A percentile compares a stretch with the other conserved stretches of the same genome.
Conservation (phyloP, 2,797 vertebrate genomes). For the Poecile montanus region DNA sequence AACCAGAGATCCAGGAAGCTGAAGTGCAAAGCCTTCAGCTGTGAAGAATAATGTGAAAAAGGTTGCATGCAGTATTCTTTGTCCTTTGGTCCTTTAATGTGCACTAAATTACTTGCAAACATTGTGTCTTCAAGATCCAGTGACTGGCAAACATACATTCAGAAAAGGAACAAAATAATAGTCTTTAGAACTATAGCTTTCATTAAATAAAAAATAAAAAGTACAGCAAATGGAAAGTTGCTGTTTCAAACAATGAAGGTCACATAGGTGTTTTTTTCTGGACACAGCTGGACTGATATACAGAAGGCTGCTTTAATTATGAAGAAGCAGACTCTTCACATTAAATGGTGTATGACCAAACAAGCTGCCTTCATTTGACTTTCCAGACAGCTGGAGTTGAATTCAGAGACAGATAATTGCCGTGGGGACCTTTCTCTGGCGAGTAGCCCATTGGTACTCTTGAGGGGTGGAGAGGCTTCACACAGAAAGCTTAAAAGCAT, state of each 20-base stretch:
- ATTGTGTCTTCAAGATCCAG: background rate
- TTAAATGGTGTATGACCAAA: conserved; percentile 79
- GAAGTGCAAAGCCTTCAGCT: background rate
- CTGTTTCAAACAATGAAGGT: conserved; percentile 4
- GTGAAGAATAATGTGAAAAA: background rate
- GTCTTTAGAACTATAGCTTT: background rate
- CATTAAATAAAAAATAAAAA: background rate
- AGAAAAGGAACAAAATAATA: conserved; percentile 15
- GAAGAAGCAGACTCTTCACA: conserved; percentile 74
- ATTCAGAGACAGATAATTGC: conserved; percentile 79
- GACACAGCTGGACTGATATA: conserved; percentile 19
- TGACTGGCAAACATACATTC: background rate
- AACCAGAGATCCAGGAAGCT: background rate
- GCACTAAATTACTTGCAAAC: background rate
- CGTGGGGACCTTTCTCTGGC: conserved; percentile 73
- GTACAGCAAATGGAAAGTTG: background rate
- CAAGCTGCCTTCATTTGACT: conserved; percentile 74
- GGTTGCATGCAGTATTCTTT: background rate
- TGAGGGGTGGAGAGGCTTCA: conserved; percentile 65
- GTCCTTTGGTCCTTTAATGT: background rate
- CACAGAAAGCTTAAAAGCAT: conserved; percentile 73
- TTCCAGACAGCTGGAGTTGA: conserved; percentile 81
- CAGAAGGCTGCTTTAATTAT: conserved; percentile 55
- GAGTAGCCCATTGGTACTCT: conserved; percentile 63
- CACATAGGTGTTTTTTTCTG: background rate